Conservation (phyloP, 2,113 vertebrate genomes). For the Trichechus manatus region DNA sequence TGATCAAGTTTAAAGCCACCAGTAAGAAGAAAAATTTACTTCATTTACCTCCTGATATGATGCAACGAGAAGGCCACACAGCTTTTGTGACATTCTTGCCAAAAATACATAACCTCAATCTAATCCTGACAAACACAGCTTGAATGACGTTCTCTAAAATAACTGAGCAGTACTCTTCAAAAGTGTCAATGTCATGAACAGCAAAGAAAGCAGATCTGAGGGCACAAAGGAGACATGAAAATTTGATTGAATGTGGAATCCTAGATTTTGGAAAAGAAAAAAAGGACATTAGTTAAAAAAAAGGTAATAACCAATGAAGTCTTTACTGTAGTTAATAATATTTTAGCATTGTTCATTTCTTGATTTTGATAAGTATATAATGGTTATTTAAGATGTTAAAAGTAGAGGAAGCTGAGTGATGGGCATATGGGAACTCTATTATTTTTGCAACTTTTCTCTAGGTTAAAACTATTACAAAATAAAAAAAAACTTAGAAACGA, state of each 20-base stretch:
- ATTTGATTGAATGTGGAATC: not conserved
- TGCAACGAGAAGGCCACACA: not conserved
- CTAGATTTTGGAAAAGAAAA: not conserved
- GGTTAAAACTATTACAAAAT: not conserved
- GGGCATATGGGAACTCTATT: not conserved
- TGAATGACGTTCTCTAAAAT: not conserved
- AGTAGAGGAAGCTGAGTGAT: not conserved
- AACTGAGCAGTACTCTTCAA: not conserved
- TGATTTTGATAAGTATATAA: not conserved
- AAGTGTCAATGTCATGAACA: not conserved
- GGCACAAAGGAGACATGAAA: not conserved
- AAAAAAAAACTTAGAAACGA: not conserved
- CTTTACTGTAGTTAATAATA: conserved; percentile 1
- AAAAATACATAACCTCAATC: not conserved
- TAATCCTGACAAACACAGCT: not conserved
- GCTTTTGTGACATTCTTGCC: not conserved
- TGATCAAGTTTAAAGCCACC: not conserved
- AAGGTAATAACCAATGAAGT: not conserved
- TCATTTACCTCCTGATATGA: not conserved
- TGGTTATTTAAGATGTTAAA: not conserved
- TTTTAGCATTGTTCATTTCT: not conserved
- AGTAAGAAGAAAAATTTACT: not conserved
- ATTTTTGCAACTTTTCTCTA: not conserved
- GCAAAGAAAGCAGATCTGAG: not conserved
- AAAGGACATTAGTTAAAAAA: not conserved